Conservation (phyloP, 2,888 invertebrate genomes). For the Euzetes globulus region DNA sequence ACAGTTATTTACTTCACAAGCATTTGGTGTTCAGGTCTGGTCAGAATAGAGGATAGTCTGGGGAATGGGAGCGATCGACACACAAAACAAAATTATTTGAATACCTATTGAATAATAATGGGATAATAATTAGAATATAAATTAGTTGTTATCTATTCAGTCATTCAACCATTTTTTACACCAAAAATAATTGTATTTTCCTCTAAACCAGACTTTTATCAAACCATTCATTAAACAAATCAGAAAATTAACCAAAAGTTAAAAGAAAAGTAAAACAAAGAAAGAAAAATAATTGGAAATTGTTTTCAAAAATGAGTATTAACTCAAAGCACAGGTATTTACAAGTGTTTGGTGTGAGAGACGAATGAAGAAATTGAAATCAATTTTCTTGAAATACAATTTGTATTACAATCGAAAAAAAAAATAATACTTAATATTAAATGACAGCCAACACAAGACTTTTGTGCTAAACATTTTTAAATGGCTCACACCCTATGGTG, state of each 20-base stretch:
- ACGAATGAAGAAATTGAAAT: no score
- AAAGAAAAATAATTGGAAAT: no score
- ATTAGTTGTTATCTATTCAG: background rate
- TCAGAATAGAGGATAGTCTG: background rate
- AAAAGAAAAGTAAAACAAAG: no score
- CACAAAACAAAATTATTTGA: background rate
- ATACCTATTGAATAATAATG: background rate
- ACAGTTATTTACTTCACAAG: no score
- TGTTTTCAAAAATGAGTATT: no score
- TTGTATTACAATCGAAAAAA: background rate
- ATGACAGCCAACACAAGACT: background rate
- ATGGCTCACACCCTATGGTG: conserved; percentile 27
- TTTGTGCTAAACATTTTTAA: background rate
- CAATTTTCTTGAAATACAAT: no score
- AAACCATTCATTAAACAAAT: no score
- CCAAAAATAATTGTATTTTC: background rate
- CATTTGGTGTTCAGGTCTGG: no score
- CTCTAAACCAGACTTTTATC: no score
- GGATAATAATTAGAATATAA: conserved; percentile 10
- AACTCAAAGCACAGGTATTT: no score
- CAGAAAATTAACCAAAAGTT: no score
- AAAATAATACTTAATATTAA: conserved; percentile 10
- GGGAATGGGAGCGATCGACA: background rate
- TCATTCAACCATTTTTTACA: background rate
- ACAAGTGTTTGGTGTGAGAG: no score